Evolutionary conservation across 2,888 invertebrate species (phyloP).

Genomic region (Leptothorax acervorum): DNA sequence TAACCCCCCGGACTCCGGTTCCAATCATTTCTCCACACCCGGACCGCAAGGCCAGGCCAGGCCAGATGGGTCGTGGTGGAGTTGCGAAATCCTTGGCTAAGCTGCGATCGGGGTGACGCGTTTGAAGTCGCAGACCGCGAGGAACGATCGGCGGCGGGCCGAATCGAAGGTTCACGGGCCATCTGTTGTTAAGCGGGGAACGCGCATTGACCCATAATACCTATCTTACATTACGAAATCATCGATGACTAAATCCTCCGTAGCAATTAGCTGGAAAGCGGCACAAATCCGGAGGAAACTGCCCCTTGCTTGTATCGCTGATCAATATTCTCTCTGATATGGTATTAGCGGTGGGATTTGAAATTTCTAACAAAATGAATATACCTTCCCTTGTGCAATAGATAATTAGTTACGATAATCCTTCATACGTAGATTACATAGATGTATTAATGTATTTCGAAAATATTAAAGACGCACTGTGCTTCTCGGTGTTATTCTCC

Average conservation of each 20-base stretch:
- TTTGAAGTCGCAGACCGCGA: constrained; percentile 67
- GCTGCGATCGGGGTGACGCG: constrained; percentile 65
- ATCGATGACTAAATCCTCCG: constrained; percentile 60
- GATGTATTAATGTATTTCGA: neutral
- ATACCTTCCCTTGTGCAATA: too few species aligned
- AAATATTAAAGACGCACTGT: neutral
- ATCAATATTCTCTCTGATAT: constrained; percentile 37
- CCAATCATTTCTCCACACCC: constrained; percentile 74
- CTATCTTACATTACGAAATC: constrained; percentile 66
- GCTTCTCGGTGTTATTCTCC: neutral
- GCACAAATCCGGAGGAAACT: constrained; percentile 39
- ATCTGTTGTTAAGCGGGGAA: constrained; percentile 69
- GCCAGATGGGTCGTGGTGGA: constrained; percentile 74
- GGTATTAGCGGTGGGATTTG: constrained; percentile 2
- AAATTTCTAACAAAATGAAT: constrained; percentile 3
- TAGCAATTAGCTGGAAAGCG: constrained; percentile 36
- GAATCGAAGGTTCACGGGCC: constrained; percentile 73
- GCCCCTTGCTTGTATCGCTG: constrained; percentile 21
- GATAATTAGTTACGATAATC: constrained; percentile 17
- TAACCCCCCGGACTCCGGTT: constrained; percentile 65
- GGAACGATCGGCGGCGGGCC: constrained; percentile 59
- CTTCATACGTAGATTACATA: neutral
- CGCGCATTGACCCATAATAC: constrained; percentile 42
- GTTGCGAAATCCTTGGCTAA: constrained; percentile 74
- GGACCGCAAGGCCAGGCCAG: constrained; percentile 70